phyloP scores from a whole-genome alignment of 1,140 invertebrate genomes.

The Muscidifurax raptorellus region DNA sequence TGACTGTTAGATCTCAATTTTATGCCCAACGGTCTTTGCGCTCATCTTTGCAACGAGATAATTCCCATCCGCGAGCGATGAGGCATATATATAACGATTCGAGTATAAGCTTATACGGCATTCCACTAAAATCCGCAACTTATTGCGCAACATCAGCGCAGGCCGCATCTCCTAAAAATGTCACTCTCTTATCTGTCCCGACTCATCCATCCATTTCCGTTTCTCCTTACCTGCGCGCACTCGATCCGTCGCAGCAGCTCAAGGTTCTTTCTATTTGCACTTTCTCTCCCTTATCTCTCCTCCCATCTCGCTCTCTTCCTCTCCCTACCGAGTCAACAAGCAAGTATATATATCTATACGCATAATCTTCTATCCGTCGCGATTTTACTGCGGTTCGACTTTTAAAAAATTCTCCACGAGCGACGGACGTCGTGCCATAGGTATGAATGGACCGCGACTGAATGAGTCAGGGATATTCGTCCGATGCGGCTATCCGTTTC shows the following conservation, averaged over 20 bases:
- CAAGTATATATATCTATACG: neutral
- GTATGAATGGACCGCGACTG: conserved; percentile 33
- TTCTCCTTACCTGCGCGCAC: conserved; percentile 12
- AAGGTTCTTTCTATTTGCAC: conserved; percentile 37
- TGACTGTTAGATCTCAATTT: no score
- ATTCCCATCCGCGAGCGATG: no score
- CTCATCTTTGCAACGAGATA: no score
- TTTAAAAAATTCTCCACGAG: conserved; percentile 10
- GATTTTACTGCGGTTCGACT: conserved; percentile 3
- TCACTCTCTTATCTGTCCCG: conserved; percentile 30
- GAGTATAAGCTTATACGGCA: no score
- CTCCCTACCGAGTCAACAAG: neutral
- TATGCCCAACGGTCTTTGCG: no score
- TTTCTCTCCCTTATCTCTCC: conserved; percentile 42
- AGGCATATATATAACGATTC: no score
- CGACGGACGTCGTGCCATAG: neutral
- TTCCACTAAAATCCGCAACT: conserved; percentile 1
- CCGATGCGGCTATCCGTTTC: conserved; percentile 40
- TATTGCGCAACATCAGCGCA: conserved; percentile 20
- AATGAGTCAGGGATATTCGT: conserved; percentile 42
- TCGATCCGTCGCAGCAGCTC: neutral
- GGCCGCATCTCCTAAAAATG: conserved; percentile 31
- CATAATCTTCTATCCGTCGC: neutral
- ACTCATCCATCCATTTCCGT: conserved; percentile 35
- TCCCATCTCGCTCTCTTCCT: conserved; percentile 19